Conservation (phyloP, 2,113 vertebrate genomes). For the Cryptotis parvus region DNA sequence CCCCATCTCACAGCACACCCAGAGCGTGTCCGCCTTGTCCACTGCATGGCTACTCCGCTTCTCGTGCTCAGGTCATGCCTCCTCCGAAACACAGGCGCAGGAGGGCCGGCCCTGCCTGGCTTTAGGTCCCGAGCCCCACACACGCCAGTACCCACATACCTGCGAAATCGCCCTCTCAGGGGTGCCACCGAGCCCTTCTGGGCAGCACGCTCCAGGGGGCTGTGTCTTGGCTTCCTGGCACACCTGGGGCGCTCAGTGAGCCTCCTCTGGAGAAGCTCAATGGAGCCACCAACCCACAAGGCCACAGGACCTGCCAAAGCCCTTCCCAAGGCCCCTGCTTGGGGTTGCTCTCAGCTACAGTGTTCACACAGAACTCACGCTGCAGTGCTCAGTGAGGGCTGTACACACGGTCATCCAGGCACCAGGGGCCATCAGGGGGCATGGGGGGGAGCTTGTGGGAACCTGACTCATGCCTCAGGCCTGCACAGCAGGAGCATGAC, state of each 20-base stretch:
- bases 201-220: accelerated
- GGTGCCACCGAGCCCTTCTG: too few relatives aligned
- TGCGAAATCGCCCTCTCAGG: too few relatives aligned
- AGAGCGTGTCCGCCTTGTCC: not conserved
- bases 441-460: too few relatives aligned
- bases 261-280: not conserved
- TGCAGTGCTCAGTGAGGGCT: too few relatives aligned
- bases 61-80: not conserved
- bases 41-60: not conserved
- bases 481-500: too few relatives aligned
- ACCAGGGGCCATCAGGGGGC: too few relatives aligned
- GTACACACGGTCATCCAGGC: too few relatives aligned
- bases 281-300: accelerated
- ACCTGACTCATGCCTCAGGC: too few relatives aligned
- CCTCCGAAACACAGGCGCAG: not conserved
- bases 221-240: not conserved
- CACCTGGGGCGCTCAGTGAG: not conserved
- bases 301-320: not conserved
- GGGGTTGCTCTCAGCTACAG: too few relatives aligned
- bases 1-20: not conserved
- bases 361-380: too few relatives aligned
- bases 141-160: too few relatives aligned
- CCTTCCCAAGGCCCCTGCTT: too few relatives aligned
- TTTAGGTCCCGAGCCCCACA: not conserved
- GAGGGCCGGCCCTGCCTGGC: not conserved